Base-by-base conservation (phyloP, 2,888 invertebrate genomes). In the Lysandra bellargus region DNA sequence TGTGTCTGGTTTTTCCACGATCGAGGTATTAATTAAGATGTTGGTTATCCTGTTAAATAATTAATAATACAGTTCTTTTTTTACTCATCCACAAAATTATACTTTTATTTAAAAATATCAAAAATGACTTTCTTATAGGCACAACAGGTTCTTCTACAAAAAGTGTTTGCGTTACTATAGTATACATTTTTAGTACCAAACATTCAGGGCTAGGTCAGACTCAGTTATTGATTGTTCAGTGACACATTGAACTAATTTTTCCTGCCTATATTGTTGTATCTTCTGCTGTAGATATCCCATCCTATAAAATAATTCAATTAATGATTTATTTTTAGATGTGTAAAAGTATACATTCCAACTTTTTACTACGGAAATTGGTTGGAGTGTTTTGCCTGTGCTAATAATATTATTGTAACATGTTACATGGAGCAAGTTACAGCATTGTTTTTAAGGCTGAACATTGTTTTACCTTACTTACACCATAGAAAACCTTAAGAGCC, bases 221-320 rank as follows among this genome's bases (percentile, higher is more conserved):
- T 75, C 3, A 30, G 30, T 75, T 75, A 49, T 44, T 75, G 23
- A 75, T 49, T 74, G 40, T 74, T 75, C 17, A 49, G 49, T 75
- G 53, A 49, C 49, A 75, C 5, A 14, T 75, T 75, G 30, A 49
- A 75, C 75, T 53, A 49, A 53, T 75, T 74, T 44, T 23, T 44
- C 7, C 7, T 74, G 7, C n/a, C 5, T 40, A 5, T 49, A 49
- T 49, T 49, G 40, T 57, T 57, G 57, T 57, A 57, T 17, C 17
- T 37, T 37, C 37, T 57, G 57, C 14, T 17, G 14, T 57, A 17
- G 17, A 57, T 57, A 2, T 17, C 57, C 4, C 17, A 17, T 17
- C 57, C 57, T 17, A 57, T 17, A 57, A 57, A 57, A 57, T 17
- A 57, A 57, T 14, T 44, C 12, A 57, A 57, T 17, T 4, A 57